Conservation (phyloP, 2,888 invertebrate genomes). For the Zygothrica quintamaculata region DNA sequence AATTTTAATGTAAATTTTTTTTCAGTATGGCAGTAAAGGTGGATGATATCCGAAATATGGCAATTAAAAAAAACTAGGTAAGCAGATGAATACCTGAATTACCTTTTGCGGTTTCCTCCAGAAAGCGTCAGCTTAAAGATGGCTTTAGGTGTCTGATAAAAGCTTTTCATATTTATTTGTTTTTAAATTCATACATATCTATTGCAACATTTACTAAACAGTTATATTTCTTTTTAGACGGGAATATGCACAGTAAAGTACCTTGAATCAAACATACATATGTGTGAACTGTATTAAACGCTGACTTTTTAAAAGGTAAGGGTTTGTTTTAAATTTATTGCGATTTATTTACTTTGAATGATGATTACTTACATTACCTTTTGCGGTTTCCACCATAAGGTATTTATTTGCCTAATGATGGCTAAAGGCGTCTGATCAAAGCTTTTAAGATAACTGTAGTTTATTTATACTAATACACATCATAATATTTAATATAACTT, state of each 20-base stretch:
- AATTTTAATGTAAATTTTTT: no score
- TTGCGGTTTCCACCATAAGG: conserved; percentile 85
- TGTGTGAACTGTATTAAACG: no score
- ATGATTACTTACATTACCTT: conserved; percentile 83
- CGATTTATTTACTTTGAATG: no score
- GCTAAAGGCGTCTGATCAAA: conserved; percentile 82
- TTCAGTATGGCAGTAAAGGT: no score
- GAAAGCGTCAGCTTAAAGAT: conserved; percentile 83
- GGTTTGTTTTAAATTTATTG: neutral
- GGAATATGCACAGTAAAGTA: no score
- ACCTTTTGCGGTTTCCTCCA: conserved; percentile 86
- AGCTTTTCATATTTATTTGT: conserved; percentile 4
- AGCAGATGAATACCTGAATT: conserved; percentile 77
- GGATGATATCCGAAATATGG: no score
- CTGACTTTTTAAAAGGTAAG: no score
- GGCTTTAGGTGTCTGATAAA: conserved; percentile 83
- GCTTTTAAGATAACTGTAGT: conserved; percentile 14
- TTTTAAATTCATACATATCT: neutral
- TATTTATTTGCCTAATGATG: conserved; percentile 80
- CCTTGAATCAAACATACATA: no score
- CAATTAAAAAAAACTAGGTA: conserved; percentile 22
- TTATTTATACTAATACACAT: conserved; percentile 1
- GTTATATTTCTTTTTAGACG: neutral
- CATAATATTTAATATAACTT: neutral
- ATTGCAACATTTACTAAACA: neutral